Base-by-base conservation (phyloP, 2,797 vertebrate genomes). In the Acestrorhynchus altus region DNA sequence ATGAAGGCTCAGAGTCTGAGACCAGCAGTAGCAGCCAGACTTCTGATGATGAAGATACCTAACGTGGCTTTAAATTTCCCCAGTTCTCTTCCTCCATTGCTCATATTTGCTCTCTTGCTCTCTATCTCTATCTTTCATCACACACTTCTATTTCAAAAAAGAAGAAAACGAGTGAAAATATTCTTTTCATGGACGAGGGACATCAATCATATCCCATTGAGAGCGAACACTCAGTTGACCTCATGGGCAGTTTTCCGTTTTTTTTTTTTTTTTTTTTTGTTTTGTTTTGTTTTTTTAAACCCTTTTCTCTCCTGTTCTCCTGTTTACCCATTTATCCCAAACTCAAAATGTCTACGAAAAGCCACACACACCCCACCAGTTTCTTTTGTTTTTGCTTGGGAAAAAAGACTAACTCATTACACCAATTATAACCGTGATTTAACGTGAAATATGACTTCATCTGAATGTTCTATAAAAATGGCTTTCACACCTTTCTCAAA, bases 1-100 rank as follows among this genome's bases (percentile, higher is more conserved):
- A 94, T 77, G 96, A 98, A 90, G 95, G 94, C 87, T 98, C 96
- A 0, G 97, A 97, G 87, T 96, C 96, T 0, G 97, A 99, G 91
- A 98, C 97, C 78, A 96, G 95, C 93, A 99, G 97, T 95, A 95
- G 94, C 91, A 97, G 96, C 84, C 96, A 98, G 94, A 98, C 96
- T 78, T 98, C 96, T 61, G 97, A 99, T 77, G 97, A 99, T 0
- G 96, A 94, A 71, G 92, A 94, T 88, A 93, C 93, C 91, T 94
- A 92, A 94, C 84, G 88, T 89, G 90, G 92, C 93, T 93, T 93
- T 90, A 92, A 93, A 90, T 87, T 85, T 87, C 85, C 86, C 84
- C 88, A 87, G 88, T 89, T 81, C 87, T 86, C 89, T 90, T 90
- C 90, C 89, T 88, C 87, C 65, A 66, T 88, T 88, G 85, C 90